These are phyloP conservation scores for Ciconia nigra DNA, from an alignment of 2,797 vertebrate species.

Conservation along the genomic window DNA sequence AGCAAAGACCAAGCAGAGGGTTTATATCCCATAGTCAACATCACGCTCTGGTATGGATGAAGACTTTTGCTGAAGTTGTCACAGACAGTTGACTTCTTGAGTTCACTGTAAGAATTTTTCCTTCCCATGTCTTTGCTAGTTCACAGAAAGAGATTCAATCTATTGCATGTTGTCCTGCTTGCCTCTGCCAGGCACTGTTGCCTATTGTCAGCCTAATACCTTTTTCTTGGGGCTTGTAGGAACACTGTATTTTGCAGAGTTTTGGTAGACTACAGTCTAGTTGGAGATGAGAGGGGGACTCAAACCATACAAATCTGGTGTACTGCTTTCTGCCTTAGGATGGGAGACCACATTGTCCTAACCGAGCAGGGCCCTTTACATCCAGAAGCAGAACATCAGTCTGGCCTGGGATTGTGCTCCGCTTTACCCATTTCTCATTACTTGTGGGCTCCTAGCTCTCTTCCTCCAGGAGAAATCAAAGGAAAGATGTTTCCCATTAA, in stretches of 20 bases:
- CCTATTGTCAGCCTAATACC: not conserved
- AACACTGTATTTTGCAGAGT: not conserved
- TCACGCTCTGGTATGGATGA: not conserved
- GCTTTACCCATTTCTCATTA: not conserved
- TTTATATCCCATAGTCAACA: not conserved
- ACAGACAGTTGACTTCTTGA: not conserved
- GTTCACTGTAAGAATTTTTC: not conserved
- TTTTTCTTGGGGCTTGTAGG: not conserved
- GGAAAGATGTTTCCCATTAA: not conserved
- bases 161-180: not conserved
- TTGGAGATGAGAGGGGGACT: not conserved
- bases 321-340: not conserved
- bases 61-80: not conserved
- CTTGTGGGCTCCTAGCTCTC: not conserved
- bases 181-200: not conserved
- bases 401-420: not conserved
- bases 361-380: not conserved
- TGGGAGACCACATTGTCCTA: accelerated
- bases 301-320: accelerated
- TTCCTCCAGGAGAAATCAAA: not conserved
- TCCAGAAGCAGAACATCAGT: not conserved
- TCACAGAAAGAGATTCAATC: not conserved
- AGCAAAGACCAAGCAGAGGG: not conserved
- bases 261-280: not conserved
- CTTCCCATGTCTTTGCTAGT: accelerated